Conservation (phyloP, 2,888 invertebrate species). For the Pristionchus exspectatus region DNA sequence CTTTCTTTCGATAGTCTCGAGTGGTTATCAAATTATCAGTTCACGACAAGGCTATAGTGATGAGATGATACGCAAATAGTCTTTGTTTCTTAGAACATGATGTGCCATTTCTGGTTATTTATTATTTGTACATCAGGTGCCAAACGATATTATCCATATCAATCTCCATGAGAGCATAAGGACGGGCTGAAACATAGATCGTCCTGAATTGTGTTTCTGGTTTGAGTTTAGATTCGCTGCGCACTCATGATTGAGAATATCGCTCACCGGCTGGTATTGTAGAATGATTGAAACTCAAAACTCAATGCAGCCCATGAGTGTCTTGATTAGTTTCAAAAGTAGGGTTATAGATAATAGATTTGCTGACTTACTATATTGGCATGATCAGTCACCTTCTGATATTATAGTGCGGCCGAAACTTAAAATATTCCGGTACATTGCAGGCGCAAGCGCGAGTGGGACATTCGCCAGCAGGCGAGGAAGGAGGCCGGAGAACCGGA, state of each 20-base stretch:
- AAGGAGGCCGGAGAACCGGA: constrained; percentile 7
- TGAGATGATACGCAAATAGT: too few relatives aligned
- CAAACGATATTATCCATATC: too few relatives aligned
- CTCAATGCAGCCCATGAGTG: not conserved
- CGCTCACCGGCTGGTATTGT: too few relatives aligned
- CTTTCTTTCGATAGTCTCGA: not conserved
- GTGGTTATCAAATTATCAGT: not conserved
- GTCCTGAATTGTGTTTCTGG: not conserved
- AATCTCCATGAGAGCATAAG: too few relatives aligned
- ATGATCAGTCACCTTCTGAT: too few relatives aligned
- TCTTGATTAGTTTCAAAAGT: not conserved
- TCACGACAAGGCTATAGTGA: too few relatives aligned
- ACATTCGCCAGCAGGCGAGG: constrained; percentile 17
- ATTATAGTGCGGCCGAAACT: not conserved
- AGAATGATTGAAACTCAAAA: not conserved
- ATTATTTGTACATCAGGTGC: not conserved
- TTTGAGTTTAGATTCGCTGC: not conserved
- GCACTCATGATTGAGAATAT: too few relatives aligned
- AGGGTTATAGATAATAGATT: not conserved
- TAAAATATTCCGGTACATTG: not conserved
- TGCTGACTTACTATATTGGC: too few relatives aligned
- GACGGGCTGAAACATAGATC: too few relatives aligned
- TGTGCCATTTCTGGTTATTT: not conserved
- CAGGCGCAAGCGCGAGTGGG: constrained; percentile 24
- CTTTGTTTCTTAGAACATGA: too few relatives aligned